Evolutionary conservation across 2,113 vertebrate species (phyloP), one percentile per base, ranked within the genome.

Genomic region (Sander lucioperca): DNA sequence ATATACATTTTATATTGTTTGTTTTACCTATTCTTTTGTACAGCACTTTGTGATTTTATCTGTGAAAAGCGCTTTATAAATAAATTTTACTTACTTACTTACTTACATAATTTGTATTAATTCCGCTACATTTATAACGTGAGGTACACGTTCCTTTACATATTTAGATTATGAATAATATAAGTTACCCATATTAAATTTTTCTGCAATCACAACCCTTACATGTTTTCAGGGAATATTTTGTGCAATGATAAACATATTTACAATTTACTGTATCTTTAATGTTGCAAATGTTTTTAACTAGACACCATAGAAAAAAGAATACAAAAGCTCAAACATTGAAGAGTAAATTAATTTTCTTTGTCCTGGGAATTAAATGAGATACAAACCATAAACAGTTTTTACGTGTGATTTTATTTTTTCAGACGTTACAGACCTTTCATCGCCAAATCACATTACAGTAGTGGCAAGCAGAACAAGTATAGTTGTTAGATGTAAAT

Each of bases 341-440:
- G 36, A 64, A 16, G 43, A 68, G 11, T 8, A n/a, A n/a, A 68
- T n/a, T 0, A 1, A 69, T 36, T 54, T 69, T 53, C 8, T 69
- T 39, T 69, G 19, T 54, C 21, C 30, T 54, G 3, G 0, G 50
- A 23, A 54, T 39, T 54, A 48, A n/a, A n/a, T n/a, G 5, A 51
- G 30, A 82, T 36, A 83, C n/a, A 86, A 69, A 72, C 45, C 43
- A 65, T 18, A 48, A 12, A 23, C 50, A 51, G 56, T 6, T 77
- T 77, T 84, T 68, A 43, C 39, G 54, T 64, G 21, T 30, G 15
- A 67, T 76, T 94, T 92, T 80, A 86, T 90, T 91, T 43, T 72
- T 81, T 77, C 45, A 76, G 33, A 59, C 15, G 2, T 54, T 63
- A 56, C 71, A 79, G 33, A 54, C 66, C 59, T 78, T 88, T 87